Evolutionary conservation across 1,140 invertebrate genomes (phyloP), one percentile per base, ranked within the genome.

Genomic region (Tetraneura akinire): DNA sequence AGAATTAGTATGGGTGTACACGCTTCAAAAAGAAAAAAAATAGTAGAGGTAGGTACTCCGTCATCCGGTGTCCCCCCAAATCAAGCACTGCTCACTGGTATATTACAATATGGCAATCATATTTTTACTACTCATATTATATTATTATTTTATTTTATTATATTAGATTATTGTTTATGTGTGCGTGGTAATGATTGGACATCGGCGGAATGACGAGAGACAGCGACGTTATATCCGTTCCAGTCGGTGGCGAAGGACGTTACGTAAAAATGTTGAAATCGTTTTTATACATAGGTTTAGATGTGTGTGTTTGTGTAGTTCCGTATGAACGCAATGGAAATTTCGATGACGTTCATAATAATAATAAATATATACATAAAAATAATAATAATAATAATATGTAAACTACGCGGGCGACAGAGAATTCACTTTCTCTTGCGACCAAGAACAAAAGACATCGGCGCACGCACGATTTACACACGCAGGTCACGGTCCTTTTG

Each of bases 341-440:
- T 78, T 78, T 78, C 23, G 74, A 78, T 78, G 74, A 78, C 74
- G 53, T 45, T 76, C 53, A 32, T 57, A n/a, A 62, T 29, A 62
- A 13, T 10, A 14, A 37, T 37, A 37, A 37, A 37, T 8, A 8
- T 37, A 37, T 37, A 37, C 10, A 47, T 47, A 47, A 1, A 10
- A 1, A 47, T 47, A 47, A 47, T 47, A 10, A 10, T 47, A 47
- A 8, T 8, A 4, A 47, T 14, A 47, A 4, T 4, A 4, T 37
- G 8, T 37, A 37, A 37, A 37, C 32, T 26, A 49, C 21, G 23
- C 26, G 18, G 32, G 32, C n/a, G 16, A 29, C 55, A 47, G 10
- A 47, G 10, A 60, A 62, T 78, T 78, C 74, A 78, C 74, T 78
- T 78, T 78, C 74, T 78, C 74, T 57, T 10, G 9, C 23, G 71